Conservation (phyloP, 2,888 invertebrate species). For the Agrochola circellaris region DNA sequence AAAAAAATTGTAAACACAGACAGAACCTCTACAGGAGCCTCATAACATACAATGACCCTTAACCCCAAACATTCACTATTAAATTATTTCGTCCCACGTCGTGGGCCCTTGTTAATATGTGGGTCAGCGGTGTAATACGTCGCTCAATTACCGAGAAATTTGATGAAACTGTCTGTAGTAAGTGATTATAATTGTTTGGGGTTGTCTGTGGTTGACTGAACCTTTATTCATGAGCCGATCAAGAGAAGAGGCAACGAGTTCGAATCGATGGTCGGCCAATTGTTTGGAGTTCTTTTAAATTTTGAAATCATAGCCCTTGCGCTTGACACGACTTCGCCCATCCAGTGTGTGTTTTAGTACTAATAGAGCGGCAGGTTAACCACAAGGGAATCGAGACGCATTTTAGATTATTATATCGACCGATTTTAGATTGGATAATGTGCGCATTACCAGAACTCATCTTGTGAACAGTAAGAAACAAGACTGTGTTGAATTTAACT, state of each 20-base stretch:
- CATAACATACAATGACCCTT: not conserved
- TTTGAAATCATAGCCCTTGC: slow-evolving; percentile 43
- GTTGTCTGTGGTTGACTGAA: not conserved
- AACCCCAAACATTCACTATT: slow-evolving; percentile 11
- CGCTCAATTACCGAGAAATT: slow-evolving; percentile 27
- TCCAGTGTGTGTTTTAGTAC: slow-evolving; percentile 39
- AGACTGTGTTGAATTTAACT: not conserved
- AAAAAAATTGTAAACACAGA: slow-evolving; percentile 8
- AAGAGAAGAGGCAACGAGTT: not conserved
- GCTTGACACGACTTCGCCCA: slow-evolving; percentile 30
- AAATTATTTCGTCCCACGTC: slow-evolving; percentile 5
- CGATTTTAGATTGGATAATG: slow-evolving; percentile 61
- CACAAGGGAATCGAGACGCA: slow-evolving; percentile 58
- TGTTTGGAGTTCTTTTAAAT: slow-evolving; percentile 41
- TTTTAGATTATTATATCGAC: slow-evolving; percentile 61
- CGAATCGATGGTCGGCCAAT: slow-evolving; percentile 52
- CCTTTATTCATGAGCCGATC: slow-evolving; percentile 28
- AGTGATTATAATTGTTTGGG: slow-evolving; percentile 13
- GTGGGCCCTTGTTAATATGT: slow-evolving; percentile 7
- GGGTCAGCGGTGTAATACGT: slow-evolving; percentile 7
- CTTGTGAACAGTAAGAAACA: not conserved
- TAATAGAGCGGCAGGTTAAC: slow-evolving; percentile 30
- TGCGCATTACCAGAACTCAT: slow-evolving; percentile 54
- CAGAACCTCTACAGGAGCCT: not conserved
- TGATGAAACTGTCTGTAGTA: not conserved